Base-by-base conservation (phyloP, 2,797 vertebrate species). In the Propithecus perrieri region DNA sequence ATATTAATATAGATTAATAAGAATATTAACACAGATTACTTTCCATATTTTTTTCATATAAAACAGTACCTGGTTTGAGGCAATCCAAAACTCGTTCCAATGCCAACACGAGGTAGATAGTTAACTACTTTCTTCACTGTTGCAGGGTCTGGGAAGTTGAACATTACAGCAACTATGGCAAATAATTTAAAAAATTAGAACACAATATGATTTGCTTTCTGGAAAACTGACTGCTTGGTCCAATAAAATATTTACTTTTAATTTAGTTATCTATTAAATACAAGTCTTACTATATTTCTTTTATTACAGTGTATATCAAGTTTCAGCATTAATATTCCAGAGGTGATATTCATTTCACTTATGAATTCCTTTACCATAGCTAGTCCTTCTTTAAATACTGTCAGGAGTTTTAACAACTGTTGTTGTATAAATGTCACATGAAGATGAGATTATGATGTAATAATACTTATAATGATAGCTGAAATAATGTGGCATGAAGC, bases 111-210 rank as follows among this genome's bases (percentile, higher is more conserved):
- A 97, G 99, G 99, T 10, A 99, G 99, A 98, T 98, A 99, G 97
- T 99, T 99, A 75, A 99, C 99, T 65, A 99, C 99, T 98, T 99
- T 99, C 98, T 99, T 99, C n/a, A 99, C 99, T 0, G 98, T 99
- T 96, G 99, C 98, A 84, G 98, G 97, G 96, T 99, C 99, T 76
- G 99, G 99, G 95, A 99, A 99, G 99, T 99, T 99, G 98, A 99
- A 99, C 99, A 99, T 99, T 97, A 99, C 99, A 24, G 99, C 99
- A 88, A 99, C 99, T 99, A 98, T 65, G 91, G 97, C 97, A 74
- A 97, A 88, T 55, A 95, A 95, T 86, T 91, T 6, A 9, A 93
- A 97, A 80, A 97, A 63, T 97, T 72, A 93, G 96, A 98, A 98
- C 1, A 93, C 0, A 2, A 46, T 11, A 91, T 67, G 30, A 95